A percentile compares a stretch with the other conserved stretches of the same genome.
Conservation (phyloP, 2,888 invertebrate species). For the Trichogramma evanescens region DNA sequence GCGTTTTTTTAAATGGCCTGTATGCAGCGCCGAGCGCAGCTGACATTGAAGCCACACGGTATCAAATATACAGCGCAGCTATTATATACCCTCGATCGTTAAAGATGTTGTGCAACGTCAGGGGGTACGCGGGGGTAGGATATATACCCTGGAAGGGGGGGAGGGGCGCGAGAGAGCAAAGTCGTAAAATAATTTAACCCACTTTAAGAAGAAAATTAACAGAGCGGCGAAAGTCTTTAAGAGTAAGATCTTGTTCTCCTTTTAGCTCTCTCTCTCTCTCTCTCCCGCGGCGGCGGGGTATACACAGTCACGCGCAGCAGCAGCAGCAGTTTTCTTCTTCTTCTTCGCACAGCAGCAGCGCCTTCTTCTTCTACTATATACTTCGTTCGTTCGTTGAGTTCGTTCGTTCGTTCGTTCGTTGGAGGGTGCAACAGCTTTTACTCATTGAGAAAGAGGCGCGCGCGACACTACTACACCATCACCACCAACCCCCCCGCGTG, state of each 20-base stretch:
- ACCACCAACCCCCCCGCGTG: conserved; percentile 23
- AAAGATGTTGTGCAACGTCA: neutral
- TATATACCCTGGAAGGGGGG: conserved; percentile 17
- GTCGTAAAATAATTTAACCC: conserved; percentile 46
- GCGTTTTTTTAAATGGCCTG: too few species aligned
- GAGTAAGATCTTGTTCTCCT: conserved; percentile 33
- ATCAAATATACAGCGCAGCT: too few species aligned
- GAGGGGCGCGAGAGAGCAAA: conserved; percentile 9
- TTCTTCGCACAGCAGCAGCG: conserved; percentile 14
- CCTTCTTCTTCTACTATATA: neutral
- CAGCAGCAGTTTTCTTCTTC: conserved; percentile 18
- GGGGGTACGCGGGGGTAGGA: neutral
- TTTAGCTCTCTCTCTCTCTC: conserved; percentile 24
- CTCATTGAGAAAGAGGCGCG: conserved; percentile 42
- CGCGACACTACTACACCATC: conserved; percentile 19
- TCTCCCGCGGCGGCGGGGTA: conserved; percentile 3
- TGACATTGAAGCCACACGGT: too few species aligned
- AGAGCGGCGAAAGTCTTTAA: conserved; percentile 46
- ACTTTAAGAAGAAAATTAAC: conserved; percentile 46
- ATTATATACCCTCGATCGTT: neutral
- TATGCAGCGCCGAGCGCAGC: too few species aligned
- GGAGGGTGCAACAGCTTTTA: conserved; percentile 26
- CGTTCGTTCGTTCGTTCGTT: too few species aligned
- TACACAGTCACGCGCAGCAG: too few species aligned
- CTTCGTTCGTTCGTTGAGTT: too few species aligned